Evolutionary conservation across 2,888 invertebrate species (phyloP).

Genomic region (Eupithecia tripunctaria): DNA sequence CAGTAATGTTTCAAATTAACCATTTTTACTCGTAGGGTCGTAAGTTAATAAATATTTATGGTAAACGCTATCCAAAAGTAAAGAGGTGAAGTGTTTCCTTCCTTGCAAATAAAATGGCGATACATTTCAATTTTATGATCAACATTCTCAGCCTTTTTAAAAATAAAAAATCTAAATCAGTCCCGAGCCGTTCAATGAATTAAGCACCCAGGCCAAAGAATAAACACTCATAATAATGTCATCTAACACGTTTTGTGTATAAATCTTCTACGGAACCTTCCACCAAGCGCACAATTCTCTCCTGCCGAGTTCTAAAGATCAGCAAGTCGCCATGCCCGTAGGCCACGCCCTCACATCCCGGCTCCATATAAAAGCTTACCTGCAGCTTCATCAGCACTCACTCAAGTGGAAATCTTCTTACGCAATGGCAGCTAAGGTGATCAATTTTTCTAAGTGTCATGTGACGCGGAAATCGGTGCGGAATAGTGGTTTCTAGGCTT

Average conservation of each 20-base stretch:
- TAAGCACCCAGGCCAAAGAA: too few relatives aligned
- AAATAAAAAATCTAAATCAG: background rate
- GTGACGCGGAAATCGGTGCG: slow-evolving; percentile 32
- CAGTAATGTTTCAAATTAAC: background rate
- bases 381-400: slow-evolving; percentile 65
- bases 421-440: slow-evolving; percentile 82
- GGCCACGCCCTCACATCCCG: slow-evolving; percentile 71
- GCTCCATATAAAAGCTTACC: slow-evolving; percentile 74
- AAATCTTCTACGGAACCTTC: slow-evolving; percentile 37
- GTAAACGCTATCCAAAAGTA: too few relatives aligned
- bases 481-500: slow-evolving; percentile 14
- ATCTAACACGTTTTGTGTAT: background rate
- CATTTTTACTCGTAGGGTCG: too few relatives aligned
- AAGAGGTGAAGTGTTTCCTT: too few relatives aligned
- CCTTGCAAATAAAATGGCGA: too few relatives aligned
- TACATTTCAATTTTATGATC: background rate
- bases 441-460: slow-evolving; percentile 50
- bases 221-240: too few relatives aligned
- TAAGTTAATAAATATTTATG: too few relatives aligned
- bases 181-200: background rate
- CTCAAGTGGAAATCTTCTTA: slow-evolving; percentile 66
- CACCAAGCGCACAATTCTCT: slow-evolving; percentile 6
- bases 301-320: slow-evolving; percentile 68
- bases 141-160: background rate
- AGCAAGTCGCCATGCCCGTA: slow-evolving; percentile 60